These are phyloP conservation scores for Synanthedon andrenaeformis DNA, from an alignment of 2,888 invertebrate genomes.

Conservation along the genomic window DNA sequence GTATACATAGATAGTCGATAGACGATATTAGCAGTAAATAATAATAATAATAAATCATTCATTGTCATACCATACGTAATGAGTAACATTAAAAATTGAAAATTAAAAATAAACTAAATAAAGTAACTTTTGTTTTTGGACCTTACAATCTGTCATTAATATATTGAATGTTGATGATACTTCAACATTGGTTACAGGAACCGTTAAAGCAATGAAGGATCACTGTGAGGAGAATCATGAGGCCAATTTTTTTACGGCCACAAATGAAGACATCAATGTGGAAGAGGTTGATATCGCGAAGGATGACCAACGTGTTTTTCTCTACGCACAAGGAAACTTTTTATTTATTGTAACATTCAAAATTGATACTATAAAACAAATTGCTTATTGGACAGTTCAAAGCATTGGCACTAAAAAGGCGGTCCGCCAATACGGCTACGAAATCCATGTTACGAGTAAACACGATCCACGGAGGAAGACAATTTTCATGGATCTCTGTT, in stretches of 20 bases:
- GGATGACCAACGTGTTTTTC: conserved; percentile 40
- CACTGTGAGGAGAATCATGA: conserved; percentile 52
- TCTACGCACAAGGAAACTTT: conserved; percentile 35
- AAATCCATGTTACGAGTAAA: conserved; percentile 44
- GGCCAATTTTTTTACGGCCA: conserved; percentile 26
- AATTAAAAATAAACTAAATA: too few relatives aligned
- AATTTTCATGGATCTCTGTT: conserved; percentile 46
- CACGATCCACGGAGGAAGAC: conserved; percentile 38
- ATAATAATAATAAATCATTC: too few relatives aligned
- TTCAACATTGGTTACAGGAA: conserved; percentile 24
- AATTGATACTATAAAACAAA: conserved; percentile 43
- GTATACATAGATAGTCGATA: too few relatives aligned
- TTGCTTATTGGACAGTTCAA: conserved; percentile 50
- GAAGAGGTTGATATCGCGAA: conserved; percentile 23
- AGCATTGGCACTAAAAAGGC: conserved; percentile 42
- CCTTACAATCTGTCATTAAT: too few relatives aligned
- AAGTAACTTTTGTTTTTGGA: too few relatives aligned
- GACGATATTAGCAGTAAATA: too few relatives aligned
- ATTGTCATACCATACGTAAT: too few relatives aligned
- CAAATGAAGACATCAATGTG: conserved; percentile 35
- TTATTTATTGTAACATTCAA: conserved; percentile 48
- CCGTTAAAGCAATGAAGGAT: conserved; percentile 39
- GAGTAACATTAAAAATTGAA: too few relatives aligned
- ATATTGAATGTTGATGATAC: too few relatives aligned
- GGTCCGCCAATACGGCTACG: conserved; percentile 46